Conservation (phyloP, 2,797 vertebrate species). For the Eulemur albifrons region DNA sequence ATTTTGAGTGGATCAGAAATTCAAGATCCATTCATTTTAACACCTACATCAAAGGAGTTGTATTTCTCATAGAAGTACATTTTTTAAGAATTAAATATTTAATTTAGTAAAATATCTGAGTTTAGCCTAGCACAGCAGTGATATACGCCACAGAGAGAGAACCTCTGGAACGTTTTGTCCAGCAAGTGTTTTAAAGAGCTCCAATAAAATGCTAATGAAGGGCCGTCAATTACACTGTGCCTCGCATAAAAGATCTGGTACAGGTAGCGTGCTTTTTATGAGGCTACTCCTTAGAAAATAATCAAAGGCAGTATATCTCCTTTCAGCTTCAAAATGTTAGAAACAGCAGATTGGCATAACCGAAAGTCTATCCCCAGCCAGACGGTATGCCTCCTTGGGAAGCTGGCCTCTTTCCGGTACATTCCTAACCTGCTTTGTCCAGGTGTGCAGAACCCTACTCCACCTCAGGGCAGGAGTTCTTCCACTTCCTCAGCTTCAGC, state of each 20-base stretch:
- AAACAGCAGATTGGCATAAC: not conserved
- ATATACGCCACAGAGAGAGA: not conserved
- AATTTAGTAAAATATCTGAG: not conserved
- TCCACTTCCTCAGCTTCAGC: not conserved
- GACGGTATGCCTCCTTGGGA: not conserved
- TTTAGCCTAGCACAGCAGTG: not conserved
- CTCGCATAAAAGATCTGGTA: not conserved
- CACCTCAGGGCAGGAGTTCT: not conserved
- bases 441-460: no score
- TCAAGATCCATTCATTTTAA: not conserved
- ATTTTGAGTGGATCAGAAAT: not conserved
- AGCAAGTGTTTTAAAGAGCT: conserved; percentile 31
- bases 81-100: not conserved
- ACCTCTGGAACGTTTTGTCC: not conserved
- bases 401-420: not conserved
- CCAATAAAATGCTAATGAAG: conserved; percentile 32
- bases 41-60: not conserved
- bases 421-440: not conserved
- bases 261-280: not conserved
- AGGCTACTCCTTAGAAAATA: conserved; percentile 18
- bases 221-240: not conserved
- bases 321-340: not conserved
- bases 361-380: not conserved
- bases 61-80: not conserved
- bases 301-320: not conserved